Percentiles rank a stretch among this genome's conserved stretches.
phyloP scores from a whole-genome alignment of 2,888 invertebrate species.

The Oxyteleia sp. region DNA sequence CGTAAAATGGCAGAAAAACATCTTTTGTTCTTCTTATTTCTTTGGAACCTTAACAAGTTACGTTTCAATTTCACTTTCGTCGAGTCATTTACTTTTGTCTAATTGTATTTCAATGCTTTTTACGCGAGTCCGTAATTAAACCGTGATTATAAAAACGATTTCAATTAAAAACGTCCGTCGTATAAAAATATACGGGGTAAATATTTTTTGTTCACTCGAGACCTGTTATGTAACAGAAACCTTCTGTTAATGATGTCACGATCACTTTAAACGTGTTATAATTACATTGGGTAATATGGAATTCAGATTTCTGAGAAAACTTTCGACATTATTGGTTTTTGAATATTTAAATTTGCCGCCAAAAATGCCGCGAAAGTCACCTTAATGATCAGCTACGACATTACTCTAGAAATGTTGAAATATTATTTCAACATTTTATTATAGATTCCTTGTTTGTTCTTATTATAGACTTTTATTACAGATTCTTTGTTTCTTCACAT shows the following conservation, averaged over 20 bases:
- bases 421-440: too few species aligned
- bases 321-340: too few species aligned
- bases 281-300: slow-evolving; percentile 18
- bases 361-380: too few species aligned
- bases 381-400: too few species aligned
- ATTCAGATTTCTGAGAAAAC: slow-evolving; percentile 12
- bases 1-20: not conserved
- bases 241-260: slow-evolving; percentile 52
- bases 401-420: too few species aligned
- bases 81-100: slow-evolving; percentile 18
- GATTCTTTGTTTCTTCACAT: too few species aligned
- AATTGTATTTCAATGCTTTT: slow-evolving; percentile 34
- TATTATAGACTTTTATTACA: too few species aligned
- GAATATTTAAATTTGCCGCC: too few species aligned
- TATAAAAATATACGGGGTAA: slow-evolving; percentile 17
- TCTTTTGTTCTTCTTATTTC: not conserved
- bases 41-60: not conserved
- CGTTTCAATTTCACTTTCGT: slow-evolving; percentile 31
- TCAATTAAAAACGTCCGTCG: slow-evolving; percentile 16
- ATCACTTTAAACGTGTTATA: slow-evolving; percentile 29
- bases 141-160: slow-evolving; percentile 6
- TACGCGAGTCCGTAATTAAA: not conserved
- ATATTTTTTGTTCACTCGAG: slow-evolving; percentile 4
- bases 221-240: slow-evolving; percentile 26
- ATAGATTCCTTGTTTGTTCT: too few species aligned